phyloP scores from a whole-genome alignment of 2,888 invertebrate genomes.

The Heliconius ismenius region DNA sequence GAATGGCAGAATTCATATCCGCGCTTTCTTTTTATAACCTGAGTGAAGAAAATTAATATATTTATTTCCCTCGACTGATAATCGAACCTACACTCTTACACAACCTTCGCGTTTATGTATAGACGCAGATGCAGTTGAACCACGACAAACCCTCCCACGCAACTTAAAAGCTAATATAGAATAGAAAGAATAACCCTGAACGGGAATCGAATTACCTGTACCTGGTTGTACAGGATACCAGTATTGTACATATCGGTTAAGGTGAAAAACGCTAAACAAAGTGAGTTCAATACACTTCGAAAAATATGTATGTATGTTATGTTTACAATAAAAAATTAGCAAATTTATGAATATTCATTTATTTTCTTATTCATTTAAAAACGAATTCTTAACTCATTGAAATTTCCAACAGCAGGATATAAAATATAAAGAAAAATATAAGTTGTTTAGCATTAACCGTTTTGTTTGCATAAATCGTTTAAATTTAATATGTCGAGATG shows the following conservation, averaged over 20 bases:
- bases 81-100: background rate
- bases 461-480: background rate
- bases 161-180: too few relatives aligned
- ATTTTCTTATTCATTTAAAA: conserved; percentile 5
- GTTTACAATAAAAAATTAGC: conserved; percentile 4
- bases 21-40: background rate
- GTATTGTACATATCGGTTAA: background rate
- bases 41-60: too few relatives aligned
- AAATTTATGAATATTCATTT: background rate
- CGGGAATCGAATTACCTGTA: background rate
- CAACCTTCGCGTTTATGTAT: background rate
- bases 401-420: background rate
- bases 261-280: background rate
- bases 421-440: background rate
- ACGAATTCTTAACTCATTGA: background rate
- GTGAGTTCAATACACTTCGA: background rate
- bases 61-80: background rate
- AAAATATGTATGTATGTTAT: background rate
- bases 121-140: too few relatives aligned
- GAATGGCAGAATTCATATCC: too few relatives aligned
- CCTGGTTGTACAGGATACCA: background rate
- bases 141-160: too few relatives aligned
- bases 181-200: background rate
- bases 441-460: background rate
- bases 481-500: too few relatives aligned